These are phyloP conservation scores for Chymomyza fuscimana DNA, from an alignment of 2,888 invertebrate species.

Conservation along the genomic window DNA sequence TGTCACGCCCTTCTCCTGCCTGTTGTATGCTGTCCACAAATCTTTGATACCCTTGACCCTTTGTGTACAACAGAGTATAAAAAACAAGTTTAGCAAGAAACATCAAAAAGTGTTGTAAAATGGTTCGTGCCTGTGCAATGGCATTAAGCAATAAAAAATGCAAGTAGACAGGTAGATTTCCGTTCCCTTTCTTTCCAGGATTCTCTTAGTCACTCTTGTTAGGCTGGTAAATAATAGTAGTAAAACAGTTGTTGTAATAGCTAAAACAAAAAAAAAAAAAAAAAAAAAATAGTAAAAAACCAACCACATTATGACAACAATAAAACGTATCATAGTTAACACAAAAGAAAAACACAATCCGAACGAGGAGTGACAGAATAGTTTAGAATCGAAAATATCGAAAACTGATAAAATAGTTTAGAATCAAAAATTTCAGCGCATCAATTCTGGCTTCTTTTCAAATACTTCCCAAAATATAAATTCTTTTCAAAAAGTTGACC, in stretches of 20 bases:
- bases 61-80: neutral
- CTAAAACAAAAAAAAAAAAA: neutral
- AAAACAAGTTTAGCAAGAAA: neutral
- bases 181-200: neutral
- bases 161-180: neutral
- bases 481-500: too few relatives aligned
- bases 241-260: constrained; percentile 1
- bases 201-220: neutral
- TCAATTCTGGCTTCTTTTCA: too few relatives aligned
- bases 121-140: constrained; percentile 12
- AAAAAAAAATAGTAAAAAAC: constrained; percentile 42
- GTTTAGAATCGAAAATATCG: neutral
- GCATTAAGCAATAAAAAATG: constrained; percentile 9
- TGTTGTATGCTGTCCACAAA: too few relatives aligned
- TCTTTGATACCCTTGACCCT: too few relatives aligned
- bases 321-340: constrained; percentile 36
- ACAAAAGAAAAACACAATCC: constrained; percentile 6
- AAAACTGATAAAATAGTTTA: neutral
- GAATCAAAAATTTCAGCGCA: too few relatives aligned
- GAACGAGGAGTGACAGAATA: neutral
- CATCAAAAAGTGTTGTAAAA: constrained; percentile 15
- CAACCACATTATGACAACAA: constrained; percentile 62
- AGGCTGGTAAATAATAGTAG: neutral
- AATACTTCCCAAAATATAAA: too few relatives aligned
- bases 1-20: too few relatives aligned